Evolutionary conservation across 2,888 invertebrate species (phyloP).

Genomic region (Drosophila kokeensis): DNA sequence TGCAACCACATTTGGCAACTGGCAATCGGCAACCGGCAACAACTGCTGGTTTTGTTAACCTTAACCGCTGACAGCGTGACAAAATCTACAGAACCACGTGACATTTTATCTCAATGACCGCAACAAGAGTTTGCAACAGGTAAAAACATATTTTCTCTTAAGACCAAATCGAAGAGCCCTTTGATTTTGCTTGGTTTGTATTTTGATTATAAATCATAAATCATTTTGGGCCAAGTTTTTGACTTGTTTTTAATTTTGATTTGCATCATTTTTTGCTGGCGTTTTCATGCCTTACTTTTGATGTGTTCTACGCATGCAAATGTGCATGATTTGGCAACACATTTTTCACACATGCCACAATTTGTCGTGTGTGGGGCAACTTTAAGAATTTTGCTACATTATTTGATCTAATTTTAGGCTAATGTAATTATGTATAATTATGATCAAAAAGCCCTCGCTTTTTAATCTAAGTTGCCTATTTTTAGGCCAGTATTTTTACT

Average conservation of each 20-base stretch:
- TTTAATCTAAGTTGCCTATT: no score
- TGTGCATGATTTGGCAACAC: conserved; percentile 63
- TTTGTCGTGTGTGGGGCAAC: not conserved
- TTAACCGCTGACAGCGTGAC: conserved; percentile 82
- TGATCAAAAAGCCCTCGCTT: no score
- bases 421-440: no score
- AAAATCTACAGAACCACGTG: conserved; percentile 78
- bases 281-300: not conserved
- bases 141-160: conserved; percentile 19
- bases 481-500: no score
- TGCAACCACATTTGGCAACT: conserved; percentile 55
- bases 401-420: not conserved
- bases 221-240: conserved; percentile 15
- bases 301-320: conserved; percentile 58
- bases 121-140: conserved; percentile 63
- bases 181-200: conserved; percentile 1
- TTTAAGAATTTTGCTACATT: not conserved
- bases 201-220: conserved; percentile 56
- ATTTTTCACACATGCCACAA: conserved; percentile 18
- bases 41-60: conserved; percentile 28
- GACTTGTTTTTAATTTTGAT: not conserved
- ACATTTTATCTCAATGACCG: conserved; percentile 82
- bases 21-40: conserved; percentile 38
- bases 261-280: not conserved
- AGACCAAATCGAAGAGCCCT: conserved; percentile 8